Evolutionary conservation across 2,113 vertebrate genomes (phyloP), one percentile per base, ranked within the genome.

Genomic region (Petroica traversi): DNA sequence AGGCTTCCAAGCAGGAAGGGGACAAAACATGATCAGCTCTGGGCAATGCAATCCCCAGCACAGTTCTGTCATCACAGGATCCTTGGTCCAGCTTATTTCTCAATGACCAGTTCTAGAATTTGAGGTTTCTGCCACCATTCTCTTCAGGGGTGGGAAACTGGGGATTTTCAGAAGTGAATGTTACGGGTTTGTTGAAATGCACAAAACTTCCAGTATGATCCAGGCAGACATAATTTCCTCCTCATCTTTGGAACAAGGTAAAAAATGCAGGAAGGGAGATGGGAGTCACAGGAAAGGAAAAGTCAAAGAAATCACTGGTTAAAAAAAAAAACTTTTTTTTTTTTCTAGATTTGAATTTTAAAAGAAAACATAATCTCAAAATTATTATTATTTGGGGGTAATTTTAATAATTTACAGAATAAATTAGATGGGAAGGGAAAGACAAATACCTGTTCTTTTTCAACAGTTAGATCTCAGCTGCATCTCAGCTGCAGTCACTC

Each of bases 11-110:
- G 34, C 9, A 52, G 72, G 38, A 80, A 64, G 24, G 6, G 31
- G 14, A 79, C 9, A 15, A 54, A 11, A 3, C 2, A 2, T 38
- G 34, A 82, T 38, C 20, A 58, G 1, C 17, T 57, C 28, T n/a
- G 33, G 36, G 33, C 13, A 38, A 23, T 11, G 16, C 15, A 58
- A 51, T 64, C 15, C 29, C 33, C 71, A 69, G 25, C 33, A 63
- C 0, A 0, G 5, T 13, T 66, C 59, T 69, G 36, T 13, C 51
- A 5, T 3, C 33, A 28, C 3, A 12, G 1, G 2, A 63, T 59
- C 14, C 20, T n/a, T 31, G 8, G 8, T 49, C 48, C 83, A 46
- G 33, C 34, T 61, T 46, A 19, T 36, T 81, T 71, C 43, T 28
- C 63, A 48, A 10, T 19, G 25, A 31, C 8, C 19, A 36, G 1